Evolutionary conservation across 2,888 invertebrate genomes (phyloP).

Genomic region (Blastobasis adustella): DNA sequence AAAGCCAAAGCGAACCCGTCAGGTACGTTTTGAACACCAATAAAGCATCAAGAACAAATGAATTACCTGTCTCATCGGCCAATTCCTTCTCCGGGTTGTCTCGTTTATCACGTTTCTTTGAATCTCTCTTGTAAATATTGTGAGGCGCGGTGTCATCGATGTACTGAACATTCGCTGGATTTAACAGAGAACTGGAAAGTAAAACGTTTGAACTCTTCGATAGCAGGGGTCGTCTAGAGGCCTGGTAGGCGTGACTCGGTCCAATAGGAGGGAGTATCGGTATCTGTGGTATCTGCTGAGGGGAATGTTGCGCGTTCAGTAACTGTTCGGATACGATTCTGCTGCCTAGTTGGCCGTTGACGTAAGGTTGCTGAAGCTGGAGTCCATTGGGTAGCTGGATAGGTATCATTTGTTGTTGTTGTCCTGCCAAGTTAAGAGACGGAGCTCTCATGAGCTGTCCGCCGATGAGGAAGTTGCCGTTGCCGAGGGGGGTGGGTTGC

Average conservation of each 20-base stretch:
- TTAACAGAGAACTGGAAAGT: constrained; percentile 59
- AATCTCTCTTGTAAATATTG: constrained; percentile 67
- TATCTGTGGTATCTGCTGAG: constrained; percentile 27
- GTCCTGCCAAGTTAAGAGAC: constrained; percentile 65
- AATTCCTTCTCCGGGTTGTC: constrained; percentile 66
- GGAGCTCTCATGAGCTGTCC: constrained; percentile 78
- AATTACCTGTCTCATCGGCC: constrained; percentile 36
- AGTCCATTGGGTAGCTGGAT: constrained; percentile 63
- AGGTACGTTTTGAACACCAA: too few species aligned
- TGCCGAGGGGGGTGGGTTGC: constrained; percentile 54
- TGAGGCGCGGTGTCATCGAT: constrained; percentile 72
- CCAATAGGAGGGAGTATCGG: constrained; percentile 28
- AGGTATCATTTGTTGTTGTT: constrained; percentile 60
- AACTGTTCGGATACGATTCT: constrained; percentile 75
- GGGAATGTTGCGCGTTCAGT: constrained; percentile 45
- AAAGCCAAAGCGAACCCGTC: too few species aligned
- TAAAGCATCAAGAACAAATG: too few species aligned
- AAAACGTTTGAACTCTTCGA: constrained; percentile 45
- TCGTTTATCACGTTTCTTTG: constrained; percentile 59
- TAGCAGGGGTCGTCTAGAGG: constrained; percentile 9
- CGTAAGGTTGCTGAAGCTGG: constrained; percentile 71
- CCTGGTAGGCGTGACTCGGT: constrained; percentile 22
- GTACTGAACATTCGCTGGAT: constrained; percentile 78
- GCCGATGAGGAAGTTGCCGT: constrained; percentile 76
- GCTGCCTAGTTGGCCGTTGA: constrained; percentile 79